Percentiles rank a stretch among this genome's conserved stretches.
Conservation (phyloP, 2,797 vertebrate species). For the Sebastes nivosus region DNA sequence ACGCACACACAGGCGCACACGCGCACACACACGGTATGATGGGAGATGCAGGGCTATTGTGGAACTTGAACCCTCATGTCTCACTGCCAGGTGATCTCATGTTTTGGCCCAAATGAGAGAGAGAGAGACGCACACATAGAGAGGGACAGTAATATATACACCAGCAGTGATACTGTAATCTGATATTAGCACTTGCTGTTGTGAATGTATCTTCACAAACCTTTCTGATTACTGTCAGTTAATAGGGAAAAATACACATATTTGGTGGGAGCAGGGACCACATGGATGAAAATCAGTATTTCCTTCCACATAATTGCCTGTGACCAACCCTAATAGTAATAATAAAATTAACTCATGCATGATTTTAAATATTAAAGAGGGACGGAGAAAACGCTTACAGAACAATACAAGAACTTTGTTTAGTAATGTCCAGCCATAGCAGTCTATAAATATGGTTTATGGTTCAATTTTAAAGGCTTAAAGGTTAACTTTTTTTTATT, state of each 20-base stretch:
- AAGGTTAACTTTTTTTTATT: no score
- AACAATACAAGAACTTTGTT: not conserved
- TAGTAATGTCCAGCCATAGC: not conserved
- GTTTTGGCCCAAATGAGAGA: slow-evolving; percentile 62
- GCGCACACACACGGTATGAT: slow-evolving; percentile 32
- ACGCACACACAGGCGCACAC: slow-evolving; percentile 27
- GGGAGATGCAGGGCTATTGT: slow-evolving; percentile 73
- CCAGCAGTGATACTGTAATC: slow-evolving; percentile 8
- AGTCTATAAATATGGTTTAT: not conserved
- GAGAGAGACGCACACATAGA: not conserved
- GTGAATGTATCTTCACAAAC: not conserved
- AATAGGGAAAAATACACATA: not conserved
- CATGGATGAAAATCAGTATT: not conserved
- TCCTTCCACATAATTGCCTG: not conserved
- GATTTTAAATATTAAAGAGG: not conserved
- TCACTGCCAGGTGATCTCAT: slow-evolving; percentile 79
- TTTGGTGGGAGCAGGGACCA: not conserved
- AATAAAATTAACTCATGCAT: not conserved
- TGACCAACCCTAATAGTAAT: not conserved
- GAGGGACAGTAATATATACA: not conserved
- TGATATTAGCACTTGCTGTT: slow-evolving; percentile 4
- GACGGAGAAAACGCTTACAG: not conserved
- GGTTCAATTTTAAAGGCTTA: not conserved
- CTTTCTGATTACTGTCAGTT: not conserved
- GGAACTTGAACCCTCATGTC: slow-evolving; percentile 81